Percentiles rank a stretch among this genome's conserved stretches.
Evolutionary conservation across 2,113 vertebrate species (phyloP).

Genomic region (Dromiciops gliroides): DNA sequence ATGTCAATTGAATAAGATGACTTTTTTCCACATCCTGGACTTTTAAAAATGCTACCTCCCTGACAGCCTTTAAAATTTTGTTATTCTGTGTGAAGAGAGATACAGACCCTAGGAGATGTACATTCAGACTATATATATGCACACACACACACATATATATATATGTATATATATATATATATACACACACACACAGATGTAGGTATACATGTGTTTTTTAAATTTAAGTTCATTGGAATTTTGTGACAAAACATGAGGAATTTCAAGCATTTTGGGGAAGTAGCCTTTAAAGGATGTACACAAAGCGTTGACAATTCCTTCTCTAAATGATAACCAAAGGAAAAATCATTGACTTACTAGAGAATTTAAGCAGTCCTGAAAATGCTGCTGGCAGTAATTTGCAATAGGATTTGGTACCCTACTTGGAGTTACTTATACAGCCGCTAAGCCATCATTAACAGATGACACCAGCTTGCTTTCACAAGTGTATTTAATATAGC

Average conservation of each 20-base stretch:
- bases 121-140: background rate
- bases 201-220: background rate
- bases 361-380: background rate
- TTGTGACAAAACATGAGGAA: background rate
- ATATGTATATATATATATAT: no score
- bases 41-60: background rate
- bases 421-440: background rate
- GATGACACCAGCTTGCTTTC: slow-evolving; percentile 46
- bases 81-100: background rate
- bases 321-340: background rate
- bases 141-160: background rate
- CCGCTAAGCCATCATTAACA: slow-evolving; percentile 6
- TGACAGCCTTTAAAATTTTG: background rate
- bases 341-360: background rate
- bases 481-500: slow-evolving; percentile 57
- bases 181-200: no score
- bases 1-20: background rate
- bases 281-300: background rate
- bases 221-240: background rate
- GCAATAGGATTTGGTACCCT: background rate
- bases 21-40: background rate
- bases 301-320: background rate
- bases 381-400: background rate
- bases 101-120: background rate
- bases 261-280: background rate